Evolutionary conservation across 2,888 invertebrate genomes (phyloP).

Genomic region (Baronia brevicornis): DNA sequence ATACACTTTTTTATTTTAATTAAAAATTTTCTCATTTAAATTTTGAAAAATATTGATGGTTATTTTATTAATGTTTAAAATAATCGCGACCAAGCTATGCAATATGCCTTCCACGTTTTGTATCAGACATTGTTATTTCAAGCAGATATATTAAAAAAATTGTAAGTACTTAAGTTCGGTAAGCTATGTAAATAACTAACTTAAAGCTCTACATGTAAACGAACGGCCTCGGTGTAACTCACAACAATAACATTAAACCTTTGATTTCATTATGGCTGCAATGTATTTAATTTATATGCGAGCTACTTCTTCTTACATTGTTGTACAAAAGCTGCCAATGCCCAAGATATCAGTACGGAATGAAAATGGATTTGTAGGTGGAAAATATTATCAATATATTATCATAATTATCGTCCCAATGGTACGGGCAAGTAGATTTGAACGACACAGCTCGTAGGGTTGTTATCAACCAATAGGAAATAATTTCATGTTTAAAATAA

Average conservation of each 20-base stretch:
- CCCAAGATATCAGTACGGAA: constrained; percentile 45
- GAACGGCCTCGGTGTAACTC: constrained; percentile 16
- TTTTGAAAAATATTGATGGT: too few species aligned
- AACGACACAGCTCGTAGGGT: constrained; percentile 26
- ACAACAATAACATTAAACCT: constrained; percentile 49
- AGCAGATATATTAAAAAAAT: too few species aligned
- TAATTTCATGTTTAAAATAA: too few species aligned
- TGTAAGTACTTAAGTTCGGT: too few species aligned
- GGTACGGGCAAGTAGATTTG: constrained; percentile 35
- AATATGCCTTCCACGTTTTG: too few species aligned
- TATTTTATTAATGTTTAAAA: too few species aligned
- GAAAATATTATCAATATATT: constrained; percentile 53
- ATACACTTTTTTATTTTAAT: too few species aligned
- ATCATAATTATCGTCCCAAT: constrained; percentile 36
- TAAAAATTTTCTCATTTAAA: too few species aligned
- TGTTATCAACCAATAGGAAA: constrained; percentile 39
- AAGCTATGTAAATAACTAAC: constrained; percentile 18
- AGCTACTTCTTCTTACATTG: constrained; percentile 35
- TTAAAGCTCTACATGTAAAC: constrained; percentile 30
- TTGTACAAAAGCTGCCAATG: constrained; percentile 46
- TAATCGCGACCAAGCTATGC: too few species aligned
- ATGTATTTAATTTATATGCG: constrained; percentile 37
- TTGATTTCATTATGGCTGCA: constrained; percentile 50
- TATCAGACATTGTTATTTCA: too few species aligned
- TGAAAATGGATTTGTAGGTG: constrained; percentile 37